Evolutionary conservation across 2,113 vertebrate genomes (phyloP).

Genomic region (Oryctolagus cuniculus): DNA sequence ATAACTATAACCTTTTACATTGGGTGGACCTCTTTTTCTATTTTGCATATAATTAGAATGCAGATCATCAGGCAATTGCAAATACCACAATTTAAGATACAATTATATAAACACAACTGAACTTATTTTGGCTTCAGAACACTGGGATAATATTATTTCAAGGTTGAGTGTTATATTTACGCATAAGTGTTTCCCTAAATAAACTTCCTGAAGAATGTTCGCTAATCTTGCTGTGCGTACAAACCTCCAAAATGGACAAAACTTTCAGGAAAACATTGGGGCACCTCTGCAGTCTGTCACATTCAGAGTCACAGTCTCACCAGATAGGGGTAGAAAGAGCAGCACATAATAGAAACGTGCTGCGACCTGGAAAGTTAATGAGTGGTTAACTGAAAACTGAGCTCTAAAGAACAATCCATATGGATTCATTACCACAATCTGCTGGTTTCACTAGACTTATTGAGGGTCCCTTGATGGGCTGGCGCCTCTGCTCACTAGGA

Average conservation of each 20-base stretch:
- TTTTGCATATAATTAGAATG: slow-evolving; percentile 42
- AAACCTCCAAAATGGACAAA: slow-evolving; percentile 27
- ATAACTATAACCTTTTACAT: slow-evolving; percentile 12
- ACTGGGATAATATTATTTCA: slow-evolving; percentile 72
- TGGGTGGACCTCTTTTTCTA: not conserved
- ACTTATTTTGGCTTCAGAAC: slow-evolving; percentile 64
- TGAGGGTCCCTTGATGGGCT: too few relatives aligned
- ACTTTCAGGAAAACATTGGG: not conserved
- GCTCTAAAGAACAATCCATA: slow-evolving; percentile 72
- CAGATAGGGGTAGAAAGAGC: slow-evolving; percentile 29
- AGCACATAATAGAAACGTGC: slow-evolving; percentile 41
- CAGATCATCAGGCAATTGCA: slow-evolving; percentile 28
- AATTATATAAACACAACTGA: slow-evolving; percentile 68
- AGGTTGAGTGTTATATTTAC: slow-evolving; percentile 32
- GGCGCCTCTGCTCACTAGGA: too few relatives aligned
- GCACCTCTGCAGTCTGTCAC: not conserved
- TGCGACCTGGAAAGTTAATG: slow-evolving; percentile 73
- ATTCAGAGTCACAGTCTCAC: slow-evolving; percentile 23
- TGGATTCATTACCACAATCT: slow-evolving; percentile 79
- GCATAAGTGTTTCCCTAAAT: slow-evolving; percentile 58
- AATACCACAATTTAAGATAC: slow-evolving; percentile 55
- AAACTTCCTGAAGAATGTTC: slow-evolving; percentile 57
- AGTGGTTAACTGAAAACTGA: slow-evolving; percentile 67
- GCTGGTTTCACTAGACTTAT: slow-evolving; percentile 78
- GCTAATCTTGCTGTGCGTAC: slow-evolving; percentile 35